Evolutionary conservation across 53 echinoderm and acorn worm species (phyloP), one percentile per base, ranked within the genome.

Genomic region (Crossaster papposus): DNA sequence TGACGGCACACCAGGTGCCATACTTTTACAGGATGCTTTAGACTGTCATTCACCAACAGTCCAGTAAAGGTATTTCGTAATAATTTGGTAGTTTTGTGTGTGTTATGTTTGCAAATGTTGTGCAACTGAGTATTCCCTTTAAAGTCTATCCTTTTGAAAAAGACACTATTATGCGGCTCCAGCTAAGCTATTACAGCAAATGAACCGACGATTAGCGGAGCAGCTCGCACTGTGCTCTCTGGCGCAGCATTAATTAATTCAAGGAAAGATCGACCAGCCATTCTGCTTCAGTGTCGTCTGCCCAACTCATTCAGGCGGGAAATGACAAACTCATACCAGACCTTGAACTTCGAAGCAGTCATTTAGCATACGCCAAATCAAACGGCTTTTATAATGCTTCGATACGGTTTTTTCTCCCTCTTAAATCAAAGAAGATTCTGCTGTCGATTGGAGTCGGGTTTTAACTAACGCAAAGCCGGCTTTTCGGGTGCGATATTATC

Each of bases 321-420:
- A 68, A 68, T 26, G n/a, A 26, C 28, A 68, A 68, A 68, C 28
- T 26, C 28, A 28, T 28, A 68, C 68, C 28, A 68, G 68, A 68
- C 68, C 68, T 68, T 68, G 68, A 26, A 68, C 68, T 68, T 68
- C 68, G 28, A 68, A 23, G 68, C 17, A 68, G 68, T 4, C 68
- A 13, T 52, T 52, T 52, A 24, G 68, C 68, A 26, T n/a, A 28
- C 22, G 9, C 28, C 24, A n/a, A 68, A 68, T 65, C 15, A 68
- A 68, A 68, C 0, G 44, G 44, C 44, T 44, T 44, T 44, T n/a
- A n/a, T n/a, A n/a, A 44, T 44, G 44, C 44, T 5, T 9, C 44
- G 9, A 44, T 44, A 5, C 44, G 44, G 44, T 5, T 44, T 44
- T 44, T 44, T n/a, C n/a, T n/a, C n/a, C n/a, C n/a, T n/a, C n/a